phyloP scores from a whole-genome alignment of 2,797 vertebrate genomes.

The Pelobates cultripes region DNA sequence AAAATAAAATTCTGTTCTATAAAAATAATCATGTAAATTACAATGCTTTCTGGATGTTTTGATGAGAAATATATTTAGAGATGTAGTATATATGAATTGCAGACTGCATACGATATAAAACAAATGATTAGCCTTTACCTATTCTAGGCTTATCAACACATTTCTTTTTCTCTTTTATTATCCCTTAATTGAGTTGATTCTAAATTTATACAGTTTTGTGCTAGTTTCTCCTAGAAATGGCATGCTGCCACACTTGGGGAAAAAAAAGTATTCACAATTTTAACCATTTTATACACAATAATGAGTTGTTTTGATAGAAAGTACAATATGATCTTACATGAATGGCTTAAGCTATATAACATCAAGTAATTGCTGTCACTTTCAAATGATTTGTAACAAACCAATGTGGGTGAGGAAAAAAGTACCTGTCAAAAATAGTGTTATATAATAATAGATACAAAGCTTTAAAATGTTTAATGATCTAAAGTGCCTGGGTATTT shows the following conservation, averaged over 20 bases:
- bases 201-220: not conserved
- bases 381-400: constrained; percentile 8
- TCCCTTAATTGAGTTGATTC: not conserved
- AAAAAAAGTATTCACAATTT: not conserved
- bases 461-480: constrained; percentile 7
- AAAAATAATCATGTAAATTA: too few species aligned
- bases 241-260: not conserved
- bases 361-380: constrained; percentile 24
- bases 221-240: not conserved
- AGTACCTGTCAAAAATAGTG: constrained; percentile 28
- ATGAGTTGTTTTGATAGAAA: constrained; percentile 42
- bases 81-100: not conserved
- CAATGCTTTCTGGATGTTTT: too few species aligned
- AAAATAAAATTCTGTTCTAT: too few species aligned
- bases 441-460: constrained; percentile 29
- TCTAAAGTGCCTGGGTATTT: not conserved
- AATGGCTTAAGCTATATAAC: constrained; percentile 17
- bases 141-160: not conserved
- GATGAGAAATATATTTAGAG: not conserved
- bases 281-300: constrained; percentile 25
- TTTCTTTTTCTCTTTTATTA: not conserved
- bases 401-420: constrained; percentile 10
- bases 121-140: not conserved
- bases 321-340: constrained; percentile 10
- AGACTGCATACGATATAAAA: not conserved